Evolutionary conservation across 2,797 vertebrate species (phyloP).

Genomic region (Bryconaethiops microstoma): DNA sequence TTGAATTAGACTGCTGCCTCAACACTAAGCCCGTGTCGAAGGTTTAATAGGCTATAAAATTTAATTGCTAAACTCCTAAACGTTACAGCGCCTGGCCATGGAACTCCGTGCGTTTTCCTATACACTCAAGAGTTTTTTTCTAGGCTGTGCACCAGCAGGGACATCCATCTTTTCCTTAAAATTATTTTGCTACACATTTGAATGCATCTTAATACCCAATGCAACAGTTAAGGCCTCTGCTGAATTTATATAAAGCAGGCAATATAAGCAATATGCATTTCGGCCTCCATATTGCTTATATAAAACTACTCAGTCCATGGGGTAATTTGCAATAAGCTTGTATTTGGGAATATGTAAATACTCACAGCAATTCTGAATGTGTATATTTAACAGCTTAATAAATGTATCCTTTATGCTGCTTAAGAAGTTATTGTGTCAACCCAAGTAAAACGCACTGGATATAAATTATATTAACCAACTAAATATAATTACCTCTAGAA

Average conservation of each 20-base stretch:
- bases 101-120: constrained; percentile 80
- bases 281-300: neutral
- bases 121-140: constrained; percentile 80
- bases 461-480: too few species aligned
- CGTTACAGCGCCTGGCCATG: constrained; percentile 87
- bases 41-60: constrained; percentile 84
- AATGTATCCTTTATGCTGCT: neutral
- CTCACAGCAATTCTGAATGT: neutral
- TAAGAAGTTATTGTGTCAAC: neutral
- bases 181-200: constrained; percentile 18
- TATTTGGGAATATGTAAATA: neutral
- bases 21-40: constrained; percentile 69
- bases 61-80: constrained; percentile 92
- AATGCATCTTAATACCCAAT: constrained; percentile 11
- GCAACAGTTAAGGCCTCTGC: constrained; percentile 11
- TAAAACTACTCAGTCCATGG: neutral
- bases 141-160: constrained; percentile 78
- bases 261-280: neutral
- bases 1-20: constrained; percentile 56
- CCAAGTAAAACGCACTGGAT: neutral
- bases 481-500: neutral
- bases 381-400: neutral
- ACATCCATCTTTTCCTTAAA: constrained; percentile 83
- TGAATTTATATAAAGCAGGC: neutral
- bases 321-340: neutral